phyloP scores from a whole-genome alignment of 2,797 vertebrate genomes.

The Megalops cyprinoides region DNA sequence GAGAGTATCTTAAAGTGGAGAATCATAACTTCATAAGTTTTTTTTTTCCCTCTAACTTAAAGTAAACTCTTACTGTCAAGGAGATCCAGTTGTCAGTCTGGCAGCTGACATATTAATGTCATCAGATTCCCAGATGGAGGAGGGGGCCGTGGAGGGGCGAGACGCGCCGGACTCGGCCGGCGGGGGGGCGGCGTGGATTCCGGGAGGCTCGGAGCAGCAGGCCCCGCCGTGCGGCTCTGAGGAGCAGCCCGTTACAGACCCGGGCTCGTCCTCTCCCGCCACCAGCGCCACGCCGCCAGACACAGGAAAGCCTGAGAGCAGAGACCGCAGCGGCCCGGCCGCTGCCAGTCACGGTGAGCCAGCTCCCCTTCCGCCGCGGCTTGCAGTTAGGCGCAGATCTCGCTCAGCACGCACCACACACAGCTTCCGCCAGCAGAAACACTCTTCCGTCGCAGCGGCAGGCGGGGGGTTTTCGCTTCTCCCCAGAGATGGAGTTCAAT shows the following conservation, averaged over 20 bases:
- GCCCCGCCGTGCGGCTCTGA: background rate
- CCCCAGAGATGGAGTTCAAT: no score
- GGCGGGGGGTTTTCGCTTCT: no score
- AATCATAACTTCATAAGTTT: no score
- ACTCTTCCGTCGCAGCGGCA: no score
- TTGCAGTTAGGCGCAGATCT: no score
- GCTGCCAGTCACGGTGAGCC: background rate
- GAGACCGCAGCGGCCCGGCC: background rate
- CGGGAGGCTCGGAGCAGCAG: background rate
- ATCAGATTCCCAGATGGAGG: slow-evolving; percentile 68
- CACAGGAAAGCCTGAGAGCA: slow-evolving; percentile 1
- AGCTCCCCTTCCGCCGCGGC: background rate
- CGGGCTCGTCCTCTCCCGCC: background rate
- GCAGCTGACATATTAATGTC: background rate
- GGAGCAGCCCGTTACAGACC: background rate
- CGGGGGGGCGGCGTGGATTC: background rate
- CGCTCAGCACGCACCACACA: no score
- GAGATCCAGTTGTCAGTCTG: background rate
- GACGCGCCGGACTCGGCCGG: slow-evolving; percentile 72
- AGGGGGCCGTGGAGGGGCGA: slow-evolving; percentile 62
- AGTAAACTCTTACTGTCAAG: no score
- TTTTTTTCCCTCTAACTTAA: no score
- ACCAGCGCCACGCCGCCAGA: background rate
- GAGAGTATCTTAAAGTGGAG: no score
- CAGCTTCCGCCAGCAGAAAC: no score